phyloP scores from a whole-genome alignment of 2,113 vertebrate species.

The Catharus fuscescens region DNA sequence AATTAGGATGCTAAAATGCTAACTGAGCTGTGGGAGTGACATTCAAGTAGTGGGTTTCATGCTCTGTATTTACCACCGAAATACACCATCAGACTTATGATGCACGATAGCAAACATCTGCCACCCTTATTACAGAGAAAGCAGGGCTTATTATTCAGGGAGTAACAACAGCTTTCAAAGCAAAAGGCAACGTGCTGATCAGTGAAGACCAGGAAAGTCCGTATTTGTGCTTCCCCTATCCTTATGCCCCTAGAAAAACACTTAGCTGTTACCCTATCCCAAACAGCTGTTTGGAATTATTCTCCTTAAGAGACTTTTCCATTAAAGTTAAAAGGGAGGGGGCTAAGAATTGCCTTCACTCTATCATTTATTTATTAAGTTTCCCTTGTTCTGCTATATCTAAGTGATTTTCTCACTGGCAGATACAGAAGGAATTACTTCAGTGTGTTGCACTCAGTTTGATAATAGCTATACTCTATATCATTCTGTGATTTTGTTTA shows the following conservation, averaged over 20 bases:
- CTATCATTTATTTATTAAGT: neutral
- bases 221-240: neutral
- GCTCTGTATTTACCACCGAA: neutral
- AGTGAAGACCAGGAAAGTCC: neutral
- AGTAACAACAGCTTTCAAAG: neutral
- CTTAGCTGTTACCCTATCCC: neutral
- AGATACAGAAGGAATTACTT: neutral
- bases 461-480: neutral
- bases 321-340: neutral
- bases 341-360: neutral
- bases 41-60: constrained; percentile 18
- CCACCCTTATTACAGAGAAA: neutral
- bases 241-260: neutral
- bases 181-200: neutral
- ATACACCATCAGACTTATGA: neutral
- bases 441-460: neutral
- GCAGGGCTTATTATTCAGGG: neutral
- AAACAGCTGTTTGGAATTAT: neutral
- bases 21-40: neutral
- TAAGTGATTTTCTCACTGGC: neutral
- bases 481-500: neutral
- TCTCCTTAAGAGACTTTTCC: neutral
- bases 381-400: neutral
- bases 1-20: constrained; percentile 39
- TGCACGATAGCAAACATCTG: neutral